Conservation (phyloP, 2,113 vertebrate genomes). For the Psettodes erumei region DNA sequence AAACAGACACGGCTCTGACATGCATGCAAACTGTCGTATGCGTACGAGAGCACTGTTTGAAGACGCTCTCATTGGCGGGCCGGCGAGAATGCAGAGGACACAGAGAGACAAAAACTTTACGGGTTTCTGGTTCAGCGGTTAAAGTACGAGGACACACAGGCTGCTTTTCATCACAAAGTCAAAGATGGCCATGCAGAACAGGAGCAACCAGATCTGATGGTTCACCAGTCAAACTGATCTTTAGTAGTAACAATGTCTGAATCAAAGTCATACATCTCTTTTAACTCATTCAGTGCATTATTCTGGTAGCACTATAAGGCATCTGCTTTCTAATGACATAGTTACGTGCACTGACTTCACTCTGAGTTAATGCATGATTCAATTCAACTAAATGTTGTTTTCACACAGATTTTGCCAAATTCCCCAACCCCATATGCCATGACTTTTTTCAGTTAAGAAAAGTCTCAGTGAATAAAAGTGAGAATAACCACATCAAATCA, state of each 20-base stretch:
- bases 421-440: not conserved
- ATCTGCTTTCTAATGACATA: not conserved
- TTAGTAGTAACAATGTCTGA: constrained; percentile 8
- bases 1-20: constrained; percentile 64
- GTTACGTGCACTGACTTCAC: not conserved
- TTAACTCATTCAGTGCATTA: not conserved
- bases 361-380: no score
- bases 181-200: constrained; percentile 48
- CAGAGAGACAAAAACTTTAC: not conserved
- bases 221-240: constrained; percentile 57
- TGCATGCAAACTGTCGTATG: constrained; percentile 58
- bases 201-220: constrained; percentile 44
- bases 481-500: not conserved
- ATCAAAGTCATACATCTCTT: constrained; percentile 4
- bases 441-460: not conserved
- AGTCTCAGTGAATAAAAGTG: not conserved
- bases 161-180: constrained; percentile 52
- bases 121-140: constrained; percentile 47
- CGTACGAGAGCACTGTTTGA: constrained; percentile 61
- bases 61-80: constrained; percentile 61
- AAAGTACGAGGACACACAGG: constrained; percentile 44
- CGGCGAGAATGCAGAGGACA: constrained; percentile 52
- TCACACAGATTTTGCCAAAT: no score
- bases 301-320: not conserved
- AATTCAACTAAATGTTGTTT: no score